Conservation (phyloP, 2,113 vertebrate species). For the Enhydra lutris region DNA sequence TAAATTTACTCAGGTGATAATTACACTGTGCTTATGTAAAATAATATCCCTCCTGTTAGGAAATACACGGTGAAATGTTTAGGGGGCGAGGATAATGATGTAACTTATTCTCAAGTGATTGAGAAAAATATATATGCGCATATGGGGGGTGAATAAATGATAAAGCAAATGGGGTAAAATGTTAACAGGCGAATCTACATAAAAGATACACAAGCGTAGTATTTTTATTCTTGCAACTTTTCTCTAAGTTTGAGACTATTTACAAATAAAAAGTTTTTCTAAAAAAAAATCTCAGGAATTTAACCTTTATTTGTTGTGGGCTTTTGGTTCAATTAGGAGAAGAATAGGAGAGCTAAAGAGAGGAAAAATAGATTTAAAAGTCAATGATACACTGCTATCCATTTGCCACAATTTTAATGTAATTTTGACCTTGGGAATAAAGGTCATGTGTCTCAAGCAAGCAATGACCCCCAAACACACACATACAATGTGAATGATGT, state of each 20-base stretch:
- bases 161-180: background rate
- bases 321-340: background rate
- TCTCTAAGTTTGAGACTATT: background rate
- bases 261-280: background rate
- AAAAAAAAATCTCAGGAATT: background rate
- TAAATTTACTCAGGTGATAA: background rate
- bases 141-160: background rate
- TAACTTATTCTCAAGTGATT: background rate
- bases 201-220: background rate
- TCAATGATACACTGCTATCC: background rate
- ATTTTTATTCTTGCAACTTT: constrained; percentile 17
- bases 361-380: background rate
- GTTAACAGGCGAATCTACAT: background rate
- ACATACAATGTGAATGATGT: background rate
- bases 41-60: background rate
- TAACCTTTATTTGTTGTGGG: background rate
- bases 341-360: background rate
- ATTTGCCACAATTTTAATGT: background rate
- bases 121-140: background rate
- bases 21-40: background rate
- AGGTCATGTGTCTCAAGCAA: background rate
- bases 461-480: background rate
- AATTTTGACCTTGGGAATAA: constrained; percentile 12
- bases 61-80: background rate
- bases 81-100: background rate